A percentile compares a stretch with the other conserved stretches of the same genome.
Evolutionary conservation across 2,888 invertebrate genomes (phyloP).

Genomic region (Tipula lateralis): DNA sequence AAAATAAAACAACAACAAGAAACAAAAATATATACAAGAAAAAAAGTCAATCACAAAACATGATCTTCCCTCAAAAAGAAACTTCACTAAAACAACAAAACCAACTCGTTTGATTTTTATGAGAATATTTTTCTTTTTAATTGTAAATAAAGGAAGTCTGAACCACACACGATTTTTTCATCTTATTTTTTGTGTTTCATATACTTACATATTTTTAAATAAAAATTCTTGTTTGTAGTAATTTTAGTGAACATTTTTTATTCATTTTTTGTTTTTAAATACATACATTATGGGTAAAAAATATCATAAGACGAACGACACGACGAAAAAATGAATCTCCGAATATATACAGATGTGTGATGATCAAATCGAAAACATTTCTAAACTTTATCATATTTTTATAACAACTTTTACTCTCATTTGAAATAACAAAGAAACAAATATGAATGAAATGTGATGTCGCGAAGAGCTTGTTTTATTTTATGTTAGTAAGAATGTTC

Average conservation of each 20-base stretch:
- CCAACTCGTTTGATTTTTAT: not conserved
- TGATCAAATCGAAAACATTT: not conserved
- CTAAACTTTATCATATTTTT: not conserved
- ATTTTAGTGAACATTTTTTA: not conserved
- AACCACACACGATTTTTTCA: conserved; percentile 24
- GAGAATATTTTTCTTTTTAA: not conserved
- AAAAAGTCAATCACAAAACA: conserved; percentile 7
- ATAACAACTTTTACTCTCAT: not conserved
- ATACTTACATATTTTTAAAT: not conserved
- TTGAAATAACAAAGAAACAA: not conserved
- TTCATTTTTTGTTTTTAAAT: not conserved
- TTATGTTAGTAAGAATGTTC: not conserved
- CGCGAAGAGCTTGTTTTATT: not conserved
- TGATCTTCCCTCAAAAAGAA: not conserved
- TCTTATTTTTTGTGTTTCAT: not conserved
- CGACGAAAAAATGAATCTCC: not conserved
- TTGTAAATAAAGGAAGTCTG: conserved; percentile 24
- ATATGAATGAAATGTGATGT: not conserved
- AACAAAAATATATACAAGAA: not conserved
- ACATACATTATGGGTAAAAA: not conserved
- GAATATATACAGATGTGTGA: not conserved
- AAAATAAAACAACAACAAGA: not conserved
- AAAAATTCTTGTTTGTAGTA: not conserved
- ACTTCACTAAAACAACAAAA: not conserved
- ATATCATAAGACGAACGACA: not conserved